These are phyloP conservation scores for Polyommatus iphigenia DNA, from an alignment of 2,888 invertebrate genomes.

Conservation along the genomic window DNA sequence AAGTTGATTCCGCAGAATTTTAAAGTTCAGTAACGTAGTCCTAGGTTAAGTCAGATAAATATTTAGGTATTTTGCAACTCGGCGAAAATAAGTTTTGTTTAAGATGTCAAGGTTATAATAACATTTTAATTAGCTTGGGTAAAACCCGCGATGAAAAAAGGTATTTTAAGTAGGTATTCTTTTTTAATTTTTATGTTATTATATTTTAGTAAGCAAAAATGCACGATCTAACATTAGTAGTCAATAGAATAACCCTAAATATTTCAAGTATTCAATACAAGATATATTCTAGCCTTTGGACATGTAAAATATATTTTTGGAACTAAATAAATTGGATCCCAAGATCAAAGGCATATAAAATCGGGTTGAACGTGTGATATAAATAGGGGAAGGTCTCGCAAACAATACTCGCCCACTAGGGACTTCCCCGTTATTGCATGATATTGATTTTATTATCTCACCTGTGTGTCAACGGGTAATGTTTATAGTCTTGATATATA, in stretches of 20 bases:
- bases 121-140: no score
- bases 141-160: no score
- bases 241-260: no score
- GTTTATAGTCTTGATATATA: not conserved
- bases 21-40: no score
- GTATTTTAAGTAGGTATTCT: no score
- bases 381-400: slow-evolving; percentile 13
- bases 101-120: no score
- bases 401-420: slow-evolving; percentile 22
- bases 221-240: not conserved
- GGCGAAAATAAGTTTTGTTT: no score
- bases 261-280: not conserved
- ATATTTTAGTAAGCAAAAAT: no score
- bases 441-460: slow-evolving; percentile 30
- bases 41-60: no score
- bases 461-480: slow-evolving; percentile 18
- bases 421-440: slow-evolving; percentile 27
- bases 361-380: not conserved
- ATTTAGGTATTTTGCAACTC: no score
- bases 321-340: not conserved
- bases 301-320: not conserved
- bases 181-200: no score
- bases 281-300: not conserved
- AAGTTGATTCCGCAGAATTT: no score
- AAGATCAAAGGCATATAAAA: slow-evolving; percentile 25